Evolutionary conservation across 1,140 invertebrate species (phyloP), one percentile per base, ranked within the genome.

Genomic region (Mylabris phalerata): DNA sequence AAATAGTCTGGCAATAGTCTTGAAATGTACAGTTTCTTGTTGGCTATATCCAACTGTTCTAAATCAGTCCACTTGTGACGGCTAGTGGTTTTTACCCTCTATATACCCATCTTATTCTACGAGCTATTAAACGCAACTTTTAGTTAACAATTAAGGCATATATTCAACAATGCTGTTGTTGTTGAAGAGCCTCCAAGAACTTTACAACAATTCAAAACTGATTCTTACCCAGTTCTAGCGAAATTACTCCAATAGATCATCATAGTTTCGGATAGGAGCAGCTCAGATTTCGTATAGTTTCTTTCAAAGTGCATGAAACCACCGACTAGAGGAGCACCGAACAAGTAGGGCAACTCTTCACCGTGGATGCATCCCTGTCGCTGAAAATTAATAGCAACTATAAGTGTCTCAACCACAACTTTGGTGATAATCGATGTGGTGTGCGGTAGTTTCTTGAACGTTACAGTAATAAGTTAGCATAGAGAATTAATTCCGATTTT

Each of bases 211-310:
- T 42, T 39, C 13, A n/a, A 51, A 41, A 24, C 47, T 55, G 43
- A 10, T 11, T 82, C 87, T 86, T 79, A 98, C 95, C 96, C 96
- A n/a, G 88, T 92, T 73, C 91, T 90, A 9, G 92, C 93, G 73
- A 99, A 99, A 79, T 98, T 98, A n/a, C 92, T 88, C 78, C 95
- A 89, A 72, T 95, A 96, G 26, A 89, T 84, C 81, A 98, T 97
- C 48, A 96, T 89, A 54, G 89, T 89, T 76, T 97, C 92, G 1
- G 93, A 89, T 4, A 98, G 79, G 48, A 87, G 83, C 50, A 89
- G 82, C 79, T 98, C 95, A 13, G 87, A 83, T 73, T 89, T 90
- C 5, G 90, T 95, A 76, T 93, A 98, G 76, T 94, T 92, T 65
- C 84, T 83, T 26, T 85, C 85, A 74, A 93, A 95, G 67, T 89